Evolutionary conservation across 2,113 vertebrate species (phyloP).

Genomic region (Epinephelus lanceolatus): DNA sequence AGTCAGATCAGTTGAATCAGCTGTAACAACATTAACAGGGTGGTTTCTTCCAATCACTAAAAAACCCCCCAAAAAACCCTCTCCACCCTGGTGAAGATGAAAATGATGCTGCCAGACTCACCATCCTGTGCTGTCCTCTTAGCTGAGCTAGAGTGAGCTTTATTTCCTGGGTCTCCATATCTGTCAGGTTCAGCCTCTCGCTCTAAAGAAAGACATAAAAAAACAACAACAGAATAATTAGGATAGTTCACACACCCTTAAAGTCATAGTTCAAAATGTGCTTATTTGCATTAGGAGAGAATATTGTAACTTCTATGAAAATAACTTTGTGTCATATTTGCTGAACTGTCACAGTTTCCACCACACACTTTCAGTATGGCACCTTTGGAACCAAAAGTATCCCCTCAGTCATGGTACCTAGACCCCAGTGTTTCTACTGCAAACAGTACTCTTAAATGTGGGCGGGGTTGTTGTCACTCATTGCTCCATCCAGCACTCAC

Average conservation of each 20-base stretch:
- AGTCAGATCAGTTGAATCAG: constrained; percentile 5
- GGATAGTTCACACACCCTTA: neutral
- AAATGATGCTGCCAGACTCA: constrained; percentile 44
- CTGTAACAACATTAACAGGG: neutral
- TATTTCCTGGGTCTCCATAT: constrained; percentile 50
- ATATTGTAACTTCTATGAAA: neutral
- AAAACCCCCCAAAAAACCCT: neutral
- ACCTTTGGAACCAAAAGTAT: too few species aligned
- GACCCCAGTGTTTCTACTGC: too few species aligned
- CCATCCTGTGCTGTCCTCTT: constrained; percentile 66
- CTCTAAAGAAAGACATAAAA: constrained; percentile 37
- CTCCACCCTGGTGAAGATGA: neutral
- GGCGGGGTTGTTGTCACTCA: too few species aligned
- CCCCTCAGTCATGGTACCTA: too few species aligned
- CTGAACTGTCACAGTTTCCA: too few species aligned
- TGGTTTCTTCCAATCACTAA: neutral
- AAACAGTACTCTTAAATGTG: too few species aligned
- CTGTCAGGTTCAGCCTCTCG: constrained; percentile 53
- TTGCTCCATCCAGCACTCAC: too few species aligned
- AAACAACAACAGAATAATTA: neutral
- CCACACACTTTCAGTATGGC: too few species aligned
- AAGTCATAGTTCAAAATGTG: neutral
- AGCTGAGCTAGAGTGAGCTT: constrained; percentile 51
- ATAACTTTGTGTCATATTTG: too few species aligned
- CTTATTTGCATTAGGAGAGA: neutral